A percentile compares a stretch with the other conserved stretches of the same genome.
phyloP scores from a whole-genome alignment of 2,888 invertebrate species.

The Philhelius pedissequus region DNA sequence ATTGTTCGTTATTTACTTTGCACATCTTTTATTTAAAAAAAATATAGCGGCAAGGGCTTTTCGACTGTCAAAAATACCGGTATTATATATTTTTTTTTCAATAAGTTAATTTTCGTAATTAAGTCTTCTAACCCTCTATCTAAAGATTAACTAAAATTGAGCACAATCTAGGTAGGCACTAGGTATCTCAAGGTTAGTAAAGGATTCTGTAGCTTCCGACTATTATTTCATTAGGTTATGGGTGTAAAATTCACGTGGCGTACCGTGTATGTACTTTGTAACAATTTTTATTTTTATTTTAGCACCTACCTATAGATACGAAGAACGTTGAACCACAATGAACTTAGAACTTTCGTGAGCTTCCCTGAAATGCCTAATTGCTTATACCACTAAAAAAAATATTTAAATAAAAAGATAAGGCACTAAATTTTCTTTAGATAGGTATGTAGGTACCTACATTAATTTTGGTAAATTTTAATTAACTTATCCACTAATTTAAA shows the following conservation, averaged over 20 bases:
- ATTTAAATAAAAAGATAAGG: no score
- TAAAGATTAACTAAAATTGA: no score
- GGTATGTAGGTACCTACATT: neutral
- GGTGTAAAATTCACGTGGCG: neutral
- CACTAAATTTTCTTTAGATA: no score
- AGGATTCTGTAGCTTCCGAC: no score
- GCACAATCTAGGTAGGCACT: no score
- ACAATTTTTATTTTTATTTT: neutral
- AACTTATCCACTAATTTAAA: neutral
- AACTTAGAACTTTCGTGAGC: neutral
- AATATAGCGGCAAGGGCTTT: no score
- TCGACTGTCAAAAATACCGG: no score
- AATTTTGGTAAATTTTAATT: neutral
- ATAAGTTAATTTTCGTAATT: no score
- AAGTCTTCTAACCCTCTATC: no score
- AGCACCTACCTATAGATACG: no score
- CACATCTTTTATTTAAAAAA: no score
- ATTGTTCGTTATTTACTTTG: neutral
- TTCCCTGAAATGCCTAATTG: neutral
- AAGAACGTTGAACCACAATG: neutral
- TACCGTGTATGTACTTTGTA: neutral
- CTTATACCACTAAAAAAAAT: neutral
- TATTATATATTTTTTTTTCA: neutral
- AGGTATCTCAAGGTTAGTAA: no score
- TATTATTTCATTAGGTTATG: neutral